Conservation (phyloP, 2,888 invertebrate species). For the Galeruca laticollis region DNA sequence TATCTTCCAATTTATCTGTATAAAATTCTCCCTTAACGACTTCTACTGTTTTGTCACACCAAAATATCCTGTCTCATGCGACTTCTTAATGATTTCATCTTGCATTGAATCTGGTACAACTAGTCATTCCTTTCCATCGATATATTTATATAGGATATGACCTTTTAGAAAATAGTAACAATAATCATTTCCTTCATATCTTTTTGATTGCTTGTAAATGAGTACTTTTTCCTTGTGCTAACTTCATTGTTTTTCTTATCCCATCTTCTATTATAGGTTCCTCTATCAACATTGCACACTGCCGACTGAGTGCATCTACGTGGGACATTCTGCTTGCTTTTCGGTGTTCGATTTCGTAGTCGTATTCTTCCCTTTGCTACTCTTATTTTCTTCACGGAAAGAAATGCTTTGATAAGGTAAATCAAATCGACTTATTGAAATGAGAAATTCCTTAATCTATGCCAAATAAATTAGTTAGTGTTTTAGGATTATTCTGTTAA, state of each 20-base stretch:
- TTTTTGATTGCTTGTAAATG: conserved; percentile 46
- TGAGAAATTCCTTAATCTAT: no score
- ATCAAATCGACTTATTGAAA: no score
- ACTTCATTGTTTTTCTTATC: conserved; percentile 25
- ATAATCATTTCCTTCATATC: conserved; percentile 36
- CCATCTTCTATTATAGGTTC: conserved; percentile 27
- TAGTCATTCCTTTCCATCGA: conserved; percentile 42
- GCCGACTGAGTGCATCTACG: conserved; percentile 53
- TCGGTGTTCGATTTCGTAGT: conserved; percentile 51
- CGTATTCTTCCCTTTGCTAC: conserved; percentile 57
- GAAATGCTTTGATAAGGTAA: no score
- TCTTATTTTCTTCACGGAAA: no score
- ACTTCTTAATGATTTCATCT: conserved; percentile 57
- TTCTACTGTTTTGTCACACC: no score
- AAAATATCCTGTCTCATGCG: conserved; percentile 61
- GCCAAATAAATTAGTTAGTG: no score
- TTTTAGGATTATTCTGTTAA: no score
- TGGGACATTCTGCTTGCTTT: conserved; percentile 51
- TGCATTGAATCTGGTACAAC: conserved; percentile 59
- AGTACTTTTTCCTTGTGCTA: conserved; percentile 47
- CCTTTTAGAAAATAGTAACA: conserved; percentile 37
- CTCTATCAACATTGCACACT: conserved; percentile 38
- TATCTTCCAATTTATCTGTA: conserved; percentile 45
- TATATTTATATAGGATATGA: conserved; percentile 51
- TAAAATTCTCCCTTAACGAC: no score